phyloP scores from a whole-genome alignment of 2,113 vertebrate species.

The Lontra canadensis region DNA sequence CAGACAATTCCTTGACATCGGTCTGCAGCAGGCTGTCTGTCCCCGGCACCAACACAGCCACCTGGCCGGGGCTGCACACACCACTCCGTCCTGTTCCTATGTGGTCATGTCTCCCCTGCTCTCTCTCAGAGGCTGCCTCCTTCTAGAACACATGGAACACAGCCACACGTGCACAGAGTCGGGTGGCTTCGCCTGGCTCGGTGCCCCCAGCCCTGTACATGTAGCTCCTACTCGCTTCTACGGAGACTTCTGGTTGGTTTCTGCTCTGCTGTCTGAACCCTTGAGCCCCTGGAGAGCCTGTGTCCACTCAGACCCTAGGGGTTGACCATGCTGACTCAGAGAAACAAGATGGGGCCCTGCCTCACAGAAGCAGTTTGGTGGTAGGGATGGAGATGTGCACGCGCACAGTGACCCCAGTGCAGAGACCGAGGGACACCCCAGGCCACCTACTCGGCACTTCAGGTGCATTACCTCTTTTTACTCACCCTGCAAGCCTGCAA shows the following conservation, averaged over 20 bases:
- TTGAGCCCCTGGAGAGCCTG: not conserved
- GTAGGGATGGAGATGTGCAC: not conserved
- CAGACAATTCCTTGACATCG: not conserved
- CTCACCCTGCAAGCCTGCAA: too few species aligned
- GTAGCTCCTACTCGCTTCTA: not conserved
- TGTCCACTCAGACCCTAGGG: not conserved
- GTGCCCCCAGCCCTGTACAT: not conserved
- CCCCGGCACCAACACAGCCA: fast-evolving
- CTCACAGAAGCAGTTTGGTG: not conserved
- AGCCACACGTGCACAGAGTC: fast-evolving
- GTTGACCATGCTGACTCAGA: not conserved
- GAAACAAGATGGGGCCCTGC: not conserved
- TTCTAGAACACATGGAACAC: not conserved
- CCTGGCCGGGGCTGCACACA: fast-evolving
- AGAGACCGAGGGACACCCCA: not conserved
- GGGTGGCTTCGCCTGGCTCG: not conserved
- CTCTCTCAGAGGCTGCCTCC: not conserved
- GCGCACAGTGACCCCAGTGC: fast-evolving
- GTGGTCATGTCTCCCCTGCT: not conserved
- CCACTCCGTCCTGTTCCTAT: fast-evolving
- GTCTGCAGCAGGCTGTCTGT: not conserved
- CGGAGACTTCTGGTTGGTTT: not conserved
- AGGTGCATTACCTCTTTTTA: not conserved
- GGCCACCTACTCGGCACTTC: not conserved
- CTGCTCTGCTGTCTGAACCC: not conserved